Percentiles rank a stretch among this genome's conserved stretches.
These are phyloP conservation scores for Nesogale talazaci DNA, from an alignment of 2,113 vertebrate species.

Conservation along the genomic window DNA sequence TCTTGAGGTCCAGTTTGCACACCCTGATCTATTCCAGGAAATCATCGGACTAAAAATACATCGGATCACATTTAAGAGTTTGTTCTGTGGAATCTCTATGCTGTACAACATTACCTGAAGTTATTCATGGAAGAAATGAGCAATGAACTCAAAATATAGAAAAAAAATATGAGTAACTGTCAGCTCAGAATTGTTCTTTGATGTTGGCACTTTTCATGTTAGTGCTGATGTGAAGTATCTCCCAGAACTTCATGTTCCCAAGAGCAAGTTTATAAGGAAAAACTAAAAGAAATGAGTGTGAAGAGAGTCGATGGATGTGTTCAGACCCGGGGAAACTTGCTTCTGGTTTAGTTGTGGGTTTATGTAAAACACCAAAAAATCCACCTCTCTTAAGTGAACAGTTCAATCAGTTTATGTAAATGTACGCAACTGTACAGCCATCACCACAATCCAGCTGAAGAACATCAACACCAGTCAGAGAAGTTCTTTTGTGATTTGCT, in stretches of 20 bases:
- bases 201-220: neutral
- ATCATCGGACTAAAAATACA: constrained; percentile 29
- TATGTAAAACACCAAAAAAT: neutral
- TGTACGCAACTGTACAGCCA: neutral
- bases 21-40: constrained; percentile 29
- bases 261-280: constrained; percentile 5
- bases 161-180: neutral
- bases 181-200: neutral
- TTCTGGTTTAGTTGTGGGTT: neutral
- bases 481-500: neutral
- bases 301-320: neutral
- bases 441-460: neutral
- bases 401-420: neutral
- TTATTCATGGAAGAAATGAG: neutral
- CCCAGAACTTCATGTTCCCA: neutral
- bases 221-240: neutral
- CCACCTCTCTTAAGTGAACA: constrained; percentile 20
- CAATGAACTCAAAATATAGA: neutral
- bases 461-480: neutral
- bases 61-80: neutral
- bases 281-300: neutral
- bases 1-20: constrained; percentile 19
- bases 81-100: neutral
- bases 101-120: neutral
- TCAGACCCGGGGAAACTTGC: neutral